These are phyloP conservation scores for Trichomalopsis sarcophagae DNA, from an alignment of 1,140 invertebrate species.

Conservation along the genomic window DNA sequence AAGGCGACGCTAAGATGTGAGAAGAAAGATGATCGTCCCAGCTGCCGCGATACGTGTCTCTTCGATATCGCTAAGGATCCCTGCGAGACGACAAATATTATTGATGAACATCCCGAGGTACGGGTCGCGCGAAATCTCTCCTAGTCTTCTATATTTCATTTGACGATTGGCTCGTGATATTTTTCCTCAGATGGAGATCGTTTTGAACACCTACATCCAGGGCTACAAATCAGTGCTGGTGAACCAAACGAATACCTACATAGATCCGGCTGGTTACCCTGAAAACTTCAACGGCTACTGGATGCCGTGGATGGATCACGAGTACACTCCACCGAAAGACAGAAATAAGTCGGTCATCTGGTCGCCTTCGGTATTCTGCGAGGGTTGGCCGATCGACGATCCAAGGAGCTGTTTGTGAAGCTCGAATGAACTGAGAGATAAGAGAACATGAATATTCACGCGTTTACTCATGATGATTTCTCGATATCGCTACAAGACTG, in stretches of 20 bases:
- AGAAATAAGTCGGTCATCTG: slow-evolving; percentile 23
- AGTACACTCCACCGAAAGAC: slow-evolving; percentile 16
- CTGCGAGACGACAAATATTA: slow-evolving; percentile 34
- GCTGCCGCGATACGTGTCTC: not conserved
- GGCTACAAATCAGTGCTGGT: not conserved
- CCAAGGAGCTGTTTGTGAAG: slow-evolving; percentile 32
- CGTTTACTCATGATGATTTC: too few relatives aligned
- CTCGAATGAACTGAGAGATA: too few relatives aligned
- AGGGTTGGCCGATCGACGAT: slow-evolving; percentile 32
- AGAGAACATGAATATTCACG: too few relatives aligned
- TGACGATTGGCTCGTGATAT: not conserved
- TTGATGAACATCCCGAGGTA: slow-evolving; percentile 16
- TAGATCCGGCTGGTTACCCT: slow-evolving; percentile 28
- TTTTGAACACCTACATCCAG: not conserved
- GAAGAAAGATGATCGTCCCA: not conserved
- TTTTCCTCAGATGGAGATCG: not conserved
- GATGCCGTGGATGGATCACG: slow-evolving; percentile 39
- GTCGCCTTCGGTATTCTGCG: not conserved
- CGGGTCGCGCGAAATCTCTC: not conserved
- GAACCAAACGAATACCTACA: slow-evolving; percentile 32
- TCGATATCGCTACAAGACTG: too few relatives aligned
- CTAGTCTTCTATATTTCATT: not conserved
- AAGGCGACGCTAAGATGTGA: slow-evolving; percentile 6
- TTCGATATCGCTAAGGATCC: slow-evolving; percentile 34
- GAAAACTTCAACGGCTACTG: slow-evolving; percentile 38